Base-by-base conservation (phyloP, 2,888 invertebrate genomes). In the Fragum fragum region DNA sequence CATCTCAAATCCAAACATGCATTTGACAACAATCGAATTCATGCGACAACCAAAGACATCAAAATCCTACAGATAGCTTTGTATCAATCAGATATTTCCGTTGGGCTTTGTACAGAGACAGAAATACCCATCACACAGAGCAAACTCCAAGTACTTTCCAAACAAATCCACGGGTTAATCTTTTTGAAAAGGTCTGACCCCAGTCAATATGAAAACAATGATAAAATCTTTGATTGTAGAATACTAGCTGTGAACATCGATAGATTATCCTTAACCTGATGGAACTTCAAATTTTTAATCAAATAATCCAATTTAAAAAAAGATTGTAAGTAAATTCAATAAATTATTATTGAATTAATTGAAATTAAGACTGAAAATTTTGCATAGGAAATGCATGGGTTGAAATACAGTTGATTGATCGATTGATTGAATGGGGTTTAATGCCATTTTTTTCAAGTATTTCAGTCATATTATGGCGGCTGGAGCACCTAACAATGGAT, bases 151-250 rank as follows among this genome's bases (percentile, higher is more conserved):
- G 57, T 57, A 28, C 57, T 28, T 57, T 57, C 57, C 21, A 57
- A 26, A 57, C 57, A 57, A 57, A 57, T 23, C 26, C 26, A n/a
- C 23, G 21, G 52, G 57, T 57, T 57, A 14, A 26, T 57, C 57
- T 57, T 57, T 57, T 21, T 14, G 11, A 57, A 61, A 18, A 61
- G 61, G 61, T 61, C 57, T 28, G 32, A 28, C 61, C 32, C 61
- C 26, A 61, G 28, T 61, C 32, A 32, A 61, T 61, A 61, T 32
- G 7, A 28, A 61, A 61, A 61, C 61, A 61, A 32, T 61, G 61
- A 74, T 74, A 74, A 66, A 42, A 74, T 63, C 63, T 66, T 74
- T 74, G 66, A 63, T 74, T 66, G 36, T 29, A 47, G 47, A 47
- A 39, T 28, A 59, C 18, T 23, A 59, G 42, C 47, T 28, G 7